A percentile compares a stretch with the other conserved stretches of the same genome.
These are phyloP conservation scores for Gobiocypris rarus DNA, from an alignment of 2,113 vertebrate species.

Conservation along the genomic window DNA sequence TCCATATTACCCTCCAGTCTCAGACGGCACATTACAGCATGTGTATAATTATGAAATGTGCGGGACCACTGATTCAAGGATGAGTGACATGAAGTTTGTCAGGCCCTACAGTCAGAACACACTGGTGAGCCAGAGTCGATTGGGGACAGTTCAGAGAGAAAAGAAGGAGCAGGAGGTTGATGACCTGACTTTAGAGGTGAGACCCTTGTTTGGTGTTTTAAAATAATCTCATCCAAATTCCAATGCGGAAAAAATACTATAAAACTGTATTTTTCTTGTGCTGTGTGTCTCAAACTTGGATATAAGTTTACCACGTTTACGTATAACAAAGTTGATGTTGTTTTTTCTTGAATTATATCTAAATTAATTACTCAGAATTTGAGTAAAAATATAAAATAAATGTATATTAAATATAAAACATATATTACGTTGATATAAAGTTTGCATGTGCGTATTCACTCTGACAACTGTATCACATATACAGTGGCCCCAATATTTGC, in stretches of 20 bases:
- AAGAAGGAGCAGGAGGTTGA: conserved; percentile 10
- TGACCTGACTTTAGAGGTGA: conserved; percentile 68
- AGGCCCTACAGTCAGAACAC: conserved; percentile 56
- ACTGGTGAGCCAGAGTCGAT: conserved; percentile 46
- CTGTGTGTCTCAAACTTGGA: not conserved
- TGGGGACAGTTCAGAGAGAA: conserved; percentile 61
- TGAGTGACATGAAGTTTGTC: conserved; percentile 48
- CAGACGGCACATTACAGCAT: conserved; percentile 53
- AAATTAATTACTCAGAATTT: no score
- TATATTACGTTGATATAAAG: not conserved
- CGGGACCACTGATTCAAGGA: conserved; percentile 56
- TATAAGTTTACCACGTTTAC: not conserved
- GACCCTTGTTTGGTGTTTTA: no score
- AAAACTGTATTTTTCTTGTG: not conserved
- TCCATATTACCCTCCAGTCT: conserved; percentile 59
- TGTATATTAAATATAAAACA: no score
- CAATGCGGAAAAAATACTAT: not conserved
- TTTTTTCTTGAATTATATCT: no score
- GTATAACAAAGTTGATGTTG: not conserved
- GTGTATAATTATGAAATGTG: conserved; percentile 59
- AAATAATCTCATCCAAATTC: no score
- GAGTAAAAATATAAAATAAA: no score
- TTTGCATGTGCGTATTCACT: not conserved
- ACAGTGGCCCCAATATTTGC: not conserved
- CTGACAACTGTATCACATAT: not conserved